A percentile compares a stretch with the other conserved stretches of the same genome.
phyloP scores from a whole-genome alignment of 2,113 vertebrate genomes.

The Nothoprocta pentlandii region DNA sequence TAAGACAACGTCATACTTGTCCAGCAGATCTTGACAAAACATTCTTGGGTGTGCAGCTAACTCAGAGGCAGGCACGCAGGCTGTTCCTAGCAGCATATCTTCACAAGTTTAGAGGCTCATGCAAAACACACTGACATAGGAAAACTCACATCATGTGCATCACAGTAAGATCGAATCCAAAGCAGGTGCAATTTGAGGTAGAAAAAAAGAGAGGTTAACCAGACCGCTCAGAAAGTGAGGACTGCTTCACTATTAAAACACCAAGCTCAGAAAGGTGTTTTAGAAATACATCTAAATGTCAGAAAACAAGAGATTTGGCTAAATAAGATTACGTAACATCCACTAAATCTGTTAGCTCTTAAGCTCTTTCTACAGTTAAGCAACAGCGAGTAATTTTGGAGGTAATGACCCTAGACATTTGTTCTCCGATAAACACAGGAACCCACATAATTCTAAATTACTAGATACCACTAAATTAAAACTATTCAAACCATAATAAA shows the following conservation, averaged over 20 bases:
- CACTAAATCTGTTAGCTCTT: not conserved
- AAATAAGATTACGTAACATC: not conserved
- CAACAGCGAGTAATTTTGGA: not conserved
- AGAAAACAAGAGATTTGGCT: not conserved
- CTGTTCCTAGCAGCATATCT: not conserved
- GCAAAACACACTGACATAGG: constrained; percentile 9
- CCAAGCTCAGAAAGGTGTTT: not conserved
- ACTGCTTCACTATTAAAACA: not conserved
- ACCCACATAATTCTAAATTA: not conserved
- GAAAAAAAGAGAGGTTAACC: not conserved
- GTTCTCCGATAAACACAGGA: not conserved
- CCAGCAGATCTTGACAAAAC: constrained; percentile 33
- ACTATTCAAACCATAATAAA: not conserved
- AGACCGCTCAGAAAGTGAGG: not conserved
- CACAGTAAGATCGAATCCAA: not conserved
- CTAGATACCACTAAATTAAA: not conserved
- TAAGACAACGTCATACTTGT: not conserved
- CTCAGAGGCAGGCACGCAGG: not conserved
- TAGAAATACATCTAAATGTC: not conserved
- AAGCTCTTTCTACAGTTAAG: not conserved
- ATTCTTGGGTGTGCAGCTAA: not conserved
- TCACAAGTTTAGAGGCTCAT: constrained; percentile 18
- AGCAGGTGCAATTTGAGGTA: not conserved
- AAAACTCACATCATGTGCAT: not conserved
- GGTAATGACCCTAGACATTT: not conserved